Percentiles rank a stretch among this genome's conserved stretches.
phyloP scores from a whole-genome alignment of 2,797 vertebrate species.

The Luscinia megarhynchos region DNA sequence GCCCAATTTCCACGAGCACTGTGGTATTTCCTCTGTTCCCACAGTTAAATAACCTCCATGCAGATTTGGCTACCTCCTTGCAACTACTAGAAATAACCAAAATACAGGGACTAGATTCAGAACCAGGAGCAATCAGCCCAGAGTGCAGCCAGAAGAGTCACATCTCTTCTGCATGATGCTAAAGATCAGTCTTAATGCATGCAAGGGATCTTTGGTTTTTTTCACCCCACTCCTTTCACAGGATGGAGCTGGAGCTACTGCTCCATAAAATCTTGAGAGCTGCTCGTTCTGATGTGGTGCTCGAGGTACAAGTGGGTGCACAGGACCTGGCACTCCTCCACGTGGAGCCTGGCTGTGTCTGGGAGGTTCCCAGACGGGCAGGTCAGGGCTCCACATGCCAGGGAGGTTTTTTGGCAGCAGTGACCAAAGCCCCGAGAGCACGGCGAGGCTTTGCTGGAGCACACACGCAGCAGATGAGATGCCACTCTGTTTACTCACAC shows the following conservation, averaged over 20 bases:
- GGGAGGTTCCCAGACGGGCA: neutral
- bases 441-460: neutral
- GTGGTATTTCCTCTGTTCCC: slow-evolving; percentile 56
- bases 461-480: slow-evolving; percentile 40
- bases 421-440: neutral
- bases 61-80: slow-evolving; percentile 12
- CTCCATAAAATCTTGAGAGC: neutral
- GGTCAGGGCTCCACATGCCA: neutral
- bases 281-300: neutral
- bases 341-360: rapidly evolving
- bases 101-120: neutral
- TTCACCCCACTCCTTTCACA: neutral
- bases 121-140: neutral
- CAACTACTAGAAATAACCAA: neutral
- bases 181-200: neutral
- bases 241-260: neutral
- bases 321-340: neutral
- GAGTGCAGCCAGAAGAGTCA: neutral
- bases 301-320: neutral
- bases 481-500: slow-evolving; percentile 63
- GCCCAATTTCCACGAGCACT: slow-evolving; percentile 53
- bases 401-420: neutral
- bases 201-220: neutral
- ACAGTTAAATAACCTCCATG: slow-evolving; percentile 26
- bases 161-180: neutral